A percentile compares a stretch with the other conserved stretches of the same genome.
phyloP scores from a whole-genome alignment of 1,140 invertebrate genomes.

The Drosophila ironensis region DNA sequence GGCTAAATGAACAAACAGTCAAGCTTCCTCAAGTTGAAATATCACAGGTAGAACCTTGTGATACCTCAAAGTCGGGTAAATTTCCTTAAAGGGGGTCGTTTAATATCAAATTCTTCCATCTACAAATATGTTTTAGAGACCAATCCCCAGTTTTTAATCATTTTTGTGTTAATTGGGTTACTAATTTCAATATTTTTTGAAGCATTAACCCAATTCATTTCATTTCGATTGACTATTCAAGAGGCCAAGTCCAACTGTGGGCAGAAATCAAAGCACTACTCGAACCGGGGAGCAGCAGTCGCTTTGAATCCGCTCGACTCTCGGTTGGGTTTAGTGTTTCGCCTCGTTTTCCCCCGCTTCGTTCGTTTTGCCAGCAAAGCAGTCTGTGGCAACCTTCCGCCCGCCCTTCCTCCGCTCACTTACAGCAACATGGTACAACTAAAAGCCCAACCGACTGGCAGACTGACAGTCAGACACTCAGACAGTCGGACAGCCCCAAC shows the following conservation, averaged over 20 bases:
- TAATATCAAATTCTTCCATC: no score
- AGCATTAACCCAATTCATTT: neutral
- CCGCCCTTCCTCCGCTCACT: slow-evolving; percentile 19
- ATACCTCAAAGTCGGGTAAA: no score
- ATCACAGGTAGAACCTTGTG: neutral
- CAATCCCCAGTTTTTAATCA: no score
- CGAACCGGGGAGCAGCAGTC: slow-evolving; percentile 31
- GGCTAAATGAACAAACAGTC: slow-evolving; percentile 2
- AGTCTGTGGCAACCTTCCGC: slow-evolving; percentile 18
- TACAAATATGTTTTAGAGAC: no score
- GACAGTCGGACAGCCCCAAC: neutral
- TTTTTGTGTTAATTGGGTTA: no score
- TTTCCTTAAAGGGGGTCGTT: no score
- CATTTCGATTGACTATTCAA: neutral
- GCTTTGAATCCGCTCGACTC: slow-evolving; percentile 35
- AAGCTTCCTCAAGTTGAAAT: neutral
- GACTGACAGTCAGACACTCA: slow-evolving; percentile 9
- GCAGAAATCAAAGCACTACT: slow-evolving; percentile 23
- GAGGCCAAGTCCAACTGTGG: slow-evolving; percentile 16
- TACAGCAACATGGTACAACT: slow-evolving; percentile 19
- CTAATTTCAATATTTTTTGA: no score
- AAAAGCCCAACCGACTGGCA: slow-evolving; percentile 5
- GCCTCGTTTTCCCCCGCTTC: neutral
- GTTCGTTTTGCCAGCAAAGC: slow-evolving; percentile 30
- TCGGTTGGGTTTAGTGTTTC: slow-evolving; percentile 24